Conservation (phyloP, 2,113 vertebrate species). For the Mesocricetus auratus region DNA sequence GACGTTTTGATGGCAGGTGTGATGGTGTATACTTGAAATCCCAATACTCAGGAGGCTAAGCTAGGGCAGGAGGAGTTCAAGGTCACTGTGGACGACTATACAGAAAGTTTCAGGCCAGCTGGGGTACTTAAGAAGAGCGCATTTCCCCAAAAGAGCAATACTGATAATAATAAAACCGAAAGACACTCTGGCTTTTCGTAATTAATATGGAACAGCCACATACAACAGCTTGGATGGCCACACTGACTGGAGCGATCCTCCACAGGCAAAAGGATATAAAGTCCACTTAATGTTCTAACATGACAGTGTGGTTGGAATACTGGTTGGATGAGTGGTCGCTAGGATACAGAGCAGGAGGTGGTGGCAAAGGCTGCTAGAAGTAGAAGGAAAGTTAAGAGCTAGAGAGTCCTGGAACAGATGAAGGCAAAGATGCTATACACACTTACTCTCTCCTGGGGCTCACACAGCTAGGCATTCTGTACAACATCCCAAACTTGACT, state of each 20-base stretch:
- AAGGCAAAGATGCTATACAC: neutral
- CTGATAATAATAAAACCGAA: neutral
- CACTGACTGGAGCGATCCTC: neutral
- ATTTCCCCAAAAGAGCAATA: neutral
- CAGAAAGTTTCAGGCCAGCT: neutral
- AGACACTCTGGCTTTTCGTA: neutral
- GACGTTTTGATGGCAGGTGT: neutral
- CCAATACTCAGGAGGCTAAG: neutral
- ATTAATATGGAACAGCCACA: neutral
- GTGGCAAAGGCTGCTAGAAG: neutral
- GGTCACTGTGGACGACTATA: neutral
- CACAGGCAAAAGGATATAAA: accelerated
- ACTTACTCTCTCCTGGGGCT: accelerated
- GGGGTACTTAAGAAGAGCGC: neutral
- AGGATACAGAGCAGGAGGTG: neutral
- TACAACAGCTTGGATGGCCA: neutral
- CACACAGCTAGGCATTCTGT: neutral
- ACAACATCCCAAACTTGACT: neutral
- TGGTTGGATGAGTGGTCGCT: neutral
- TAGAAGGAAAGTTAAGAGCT: neutral
- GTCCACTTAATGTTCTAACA: neutral
- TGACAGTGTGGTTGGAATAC: neutral
- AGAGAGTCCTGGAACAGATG: neutral
- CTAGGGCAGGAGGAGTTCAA: neutral
- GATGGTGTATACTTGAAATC: neutral